Evolutionary conservation across 2,888 invertebrate species (phyloP).

Genomic region (Sinelater perroti): DNA sequence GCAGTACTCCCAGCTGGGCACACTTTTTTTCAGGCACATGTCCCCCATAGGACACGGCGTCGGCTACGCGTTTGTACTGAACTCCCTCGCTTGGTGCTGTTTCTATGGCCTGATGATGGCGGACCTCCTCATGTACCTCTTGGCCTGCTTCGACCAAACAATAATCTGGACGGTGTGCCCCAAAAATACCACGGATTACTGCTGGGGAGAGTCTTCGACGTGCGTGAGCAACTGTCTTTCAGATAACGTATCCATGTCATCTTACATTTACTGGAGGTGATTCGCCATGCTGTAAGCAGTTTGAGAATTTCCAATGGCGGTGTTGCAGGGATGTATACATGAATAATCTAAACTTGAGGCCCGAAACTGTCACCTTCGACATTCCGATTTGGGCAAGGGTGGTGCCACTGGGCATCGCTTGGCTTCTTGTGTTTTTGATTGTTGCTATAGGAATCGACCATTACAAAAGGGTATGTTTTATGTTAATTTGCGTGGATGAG

Average conservation of each 20-base stretch:
- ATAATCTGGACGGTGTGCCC: slow-evolving; percentile 41
- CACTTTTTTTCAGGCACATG: slow-evolving; percentile 37
- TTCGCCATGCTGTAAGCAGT: not conserved
- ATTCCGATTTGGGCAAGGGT: slow-evolving; percentile 27
- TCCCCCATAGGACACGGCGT: slow-evolving; percentile 40
- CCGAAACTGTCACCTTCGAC: slow-evolving; percentile 6
- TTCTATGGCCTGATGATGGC: slow-evolving; percentile 30
- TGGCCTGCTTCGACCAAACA: slow-evolving; percentile 23
- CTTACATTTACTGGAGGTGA: slow-evolving; percentile 40
- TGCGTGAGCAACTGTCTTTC: slow-evolving; percentile 27
- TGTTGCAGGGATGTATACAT: slow-evolving; percentile 21
- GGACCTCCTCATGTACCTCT: slow-evolving; percentile 36
- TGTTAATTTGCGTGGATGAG: no score
- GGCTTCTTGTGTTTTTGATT: slow-evolving; percentile 31
- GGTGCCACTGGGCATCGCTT: slow-evolving; percentile 29
- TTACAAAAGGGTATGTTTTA: slow-evolving; percentile 33
- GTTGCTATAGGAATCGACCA: slow-evolving; percentile 21
- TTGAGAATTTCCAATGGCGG: not conserved
- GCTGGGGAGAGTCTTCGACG: slow-evolving; percentile 29
- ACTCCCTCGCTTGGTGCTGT: slow-evolving; percentile 26
- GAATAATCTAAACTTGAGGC: slow-evolving; percentile 7
- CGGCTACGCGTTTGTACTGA: slow-evolving; percentile 33
- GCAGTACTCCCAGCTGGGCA: slow-evolving; percentile 41
- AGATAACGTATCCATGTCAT: slow-evolving; percentile 12
- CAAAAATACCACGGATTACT: slow-evolving; percentile 3